Evolutionary conservation across 2,888 invertebrate species (phyloP), one percentile per base, ranked within the genome.

Genomic region (Drosophila kokeensis): DNA sequence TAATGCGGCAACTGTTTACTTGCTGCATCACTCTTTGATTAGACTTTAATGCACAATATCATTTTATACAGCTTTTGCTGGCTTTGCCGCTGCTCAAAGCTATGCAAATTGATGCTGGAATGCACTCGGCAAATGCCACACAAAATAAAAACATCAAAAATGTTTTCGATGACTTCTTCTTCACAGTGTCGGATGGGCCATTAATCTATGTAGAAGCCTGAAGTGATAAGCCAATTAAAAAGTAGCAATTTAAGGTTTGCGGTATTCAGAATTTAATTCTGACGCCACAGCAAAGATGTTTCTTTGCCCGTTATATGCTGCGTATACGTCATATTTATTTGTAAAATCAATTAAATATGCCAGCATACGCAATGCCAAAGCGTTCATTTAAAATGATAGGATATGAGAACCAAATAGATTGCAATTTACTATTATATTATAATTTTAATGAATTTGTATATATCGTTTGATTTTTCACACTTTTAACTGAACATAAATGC

Each of bases 21-120:
- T 42, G 52, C 68, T 61, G 87, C 74, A 62, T 70, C 70, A 73
- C 81, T 73, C 89, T 87, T 78, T 90, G 81, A 90, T 90, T 85
- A 81, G 90, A 90, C 90, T 90, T 88, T 90, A 87, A 90, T 87
- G 90, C 79, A 86, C 83, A 90, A 90, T 79, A 75, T 64, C 75
- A 83, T 76, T 75, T 72, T 69, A 69, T 73, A 54, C 69, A 69
- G 71, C 82, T 73, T 73, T 73, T 68, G 50, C 58, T 62, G 54
- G 72, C 67, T 65, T 72, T 71, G 64, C 24, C 66, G 29, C n/a
- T 61, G 62, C 52, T 70, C 79, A 73, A 72, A 73, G 76, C 89
- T 55, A 73, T 68, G 76, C 54, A 81, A 85, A 87, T 89, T 87
- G 74, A 74, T 61, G 69, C 54, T 45, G 73, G 73, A 76, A 84